Percentiles rank a stretch among this genome's conserved stretches.
Evolutionary conservation across 1,140 invertebrate species (phyloP).

Genomic region (Drosophila baimaii): DNA sequence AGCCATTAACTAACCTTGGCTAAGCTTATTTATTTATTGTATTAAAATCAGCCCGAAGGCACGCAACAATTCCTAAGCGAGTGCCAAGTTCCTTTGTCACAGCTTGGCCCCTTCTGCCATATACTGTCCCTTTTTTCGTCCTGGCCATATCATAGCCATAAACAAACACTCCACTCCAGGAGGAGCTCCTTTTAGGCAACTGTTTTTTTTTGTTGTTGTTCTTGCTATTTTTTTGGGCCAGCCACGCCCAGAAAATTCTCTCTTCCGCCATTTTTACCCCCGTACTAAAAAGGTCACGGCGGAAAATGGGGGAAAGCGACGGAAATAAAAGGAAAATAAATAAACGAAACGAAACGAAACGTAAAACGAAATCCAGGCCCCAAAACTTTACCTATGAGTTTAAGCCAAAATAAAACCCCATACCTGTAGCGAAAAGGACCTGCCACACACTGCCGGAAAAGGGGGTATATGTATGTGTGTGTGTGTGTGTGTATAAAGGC

Average conservation of each 20-base stretch:
- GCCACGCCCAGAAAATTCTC: conserved; percentile 76
- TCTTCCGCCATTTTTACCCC: conserved; percentile 6
- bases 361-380: conserved; percentile 63
- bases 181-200: conserved; percentile 39
- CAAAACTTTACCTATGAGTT: conserved; percentile 53
- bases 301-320: conserved; percentile 54
- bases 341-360: conserved; percentile 56
- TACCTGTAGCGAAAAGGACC: conserved; percentile 59
- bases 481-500: conserved; percentile 9
- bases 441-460: conserved; percentile 29
- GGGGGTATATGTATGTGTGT: neutral
- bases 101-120: conserved; percentile 7
- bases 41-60: conserved; percentile 17
- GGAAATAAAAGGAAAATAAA: conserved; percentile 49
- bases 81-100: conserved; percentile 29
- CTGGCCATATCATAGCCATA: conserved; percentile 42
- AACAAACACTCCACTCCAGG: conserved; percentile 48
- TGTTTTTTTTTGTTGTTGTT: conserved; percentile 9
- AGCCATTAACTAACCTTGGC: conserved; percentile 12
- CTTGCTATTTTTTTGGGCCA: neutral
- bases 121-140: conserved; percentile 1
- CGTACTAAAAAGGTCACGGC: conserved; percentile 68
- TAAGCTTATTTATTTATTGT: conserved; percentile 21
- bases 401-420: conserved; percentile 75
- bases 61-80: conserved; percentile 30